Percentiles rank a stretch among this genome's conserved stretches.
Evolutionary conservation across 2,888 invertebrate genomes (phyloP).

Genomic region (Dermolepida albohirtum): DNA sequence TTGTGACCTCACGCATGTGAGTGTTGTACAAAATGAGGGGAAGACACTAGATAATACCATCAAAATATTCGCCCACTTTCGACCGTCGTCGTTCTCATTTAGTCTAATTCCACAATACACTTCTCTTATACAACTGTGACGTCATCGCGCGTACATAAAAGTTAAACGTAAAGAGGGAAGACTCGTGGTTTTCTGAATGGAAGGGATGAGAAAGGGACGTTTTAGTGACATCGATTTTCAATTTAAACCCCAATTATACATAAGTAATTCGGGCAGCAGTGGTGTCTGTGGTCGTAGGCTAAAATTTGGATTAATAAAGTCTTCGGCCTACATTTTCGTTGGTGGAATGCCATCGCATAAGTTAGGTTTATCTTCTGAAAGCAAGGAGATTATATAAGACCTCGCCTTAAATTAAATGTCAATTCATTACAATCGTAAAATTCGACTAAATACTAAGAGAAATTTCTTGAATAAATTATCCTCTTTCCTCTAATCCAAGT

Average conservation of each 20-base stretch:
- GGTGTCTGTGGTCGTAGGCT: slow-evolving; percentile 25
- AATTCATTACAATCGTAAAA: slow-evolving; percentile 21
- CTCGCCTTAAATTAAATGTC: slow-evolving; percentile 17
- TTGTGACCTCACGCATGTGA: no score
- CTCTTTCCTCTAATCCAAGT: no score
- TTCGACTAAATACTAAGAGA: background rate
- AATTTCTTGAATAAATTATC: background rate
- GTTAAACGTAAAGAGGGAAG: slow-evolving; percentile 27
- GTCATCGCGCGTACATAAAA: slow-evolving; percentile 20
- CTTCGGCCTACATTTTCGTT: slow-evolving; percentile 25
- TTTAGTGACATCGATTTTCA: slow-evolving; percentile 38
- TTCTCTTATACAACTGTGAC: slow-evolving; percentile 9
- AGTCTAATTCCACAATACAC: slow-evolving; percentile 1
- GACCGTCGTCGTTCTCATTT: slow-evolving; percentile 14
- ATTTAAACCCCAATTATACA: slow-evolving; percentile 39
- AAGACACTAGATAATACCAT: no score
- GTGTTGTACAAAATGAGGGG: no score
- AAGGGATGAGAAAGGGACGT: slow-evolving; percentile 23
- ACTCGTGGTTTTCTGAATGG: slow-evolving; percentile 30
- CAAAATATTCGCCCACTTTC: background rate
- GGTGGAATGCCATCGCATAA: slow-evolving; percentile 11
- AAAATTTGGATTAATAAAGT: slow-evolving; percentile 39
- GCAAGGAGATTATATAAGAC: slow-evolving; percentile 16
- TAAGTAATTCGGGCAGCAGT: slow-evolving; percentile 36
- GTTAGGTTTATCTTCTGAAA: slow-evolving; percentile 19